phyloP scores from a whole-genome alignment of 2,113 vertebrate genomes.

The Thunnus maccoyii region DNA sequence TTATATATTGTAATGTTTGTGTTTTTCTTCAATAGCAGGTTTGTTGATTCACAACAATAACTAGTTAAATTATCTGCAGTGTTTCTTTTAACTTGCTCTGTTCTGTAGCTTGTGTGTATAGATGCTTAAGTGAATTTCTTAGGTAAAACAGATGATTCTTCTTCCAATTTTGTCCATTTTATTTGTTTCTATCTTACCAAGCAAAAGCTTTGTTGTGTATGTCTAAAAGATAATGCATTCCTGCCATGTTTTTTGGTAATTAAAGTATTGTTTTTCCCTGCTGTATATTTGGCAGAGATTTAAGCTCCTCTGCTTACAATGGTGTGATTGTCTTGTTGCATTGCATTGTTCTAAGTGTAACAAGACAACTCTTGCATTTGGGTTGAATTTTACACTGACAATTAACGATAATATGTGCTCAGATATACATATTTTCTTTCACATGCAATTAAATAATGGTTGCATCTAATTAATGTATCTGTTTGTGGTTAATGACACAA shows the following conservation, averaged over 20 bases:
- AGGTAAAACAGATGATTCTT: too few species aligned
- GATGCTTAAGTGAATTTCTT: not conserved
- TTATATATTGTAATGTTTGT: not conserved
- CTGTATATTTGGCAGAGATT: not conserved
- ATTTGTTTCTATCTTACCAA: not conserved
- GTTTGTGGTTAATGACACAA: not conserved
- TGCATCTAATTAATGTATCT: not conserved
- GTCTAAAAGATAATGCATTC: not conserved
- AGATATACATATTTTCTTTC: not conserved
- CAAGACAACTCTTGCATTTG: not conserved
- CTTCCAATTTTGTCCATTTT: not conserved
- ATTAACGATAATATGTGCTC: not conserved
- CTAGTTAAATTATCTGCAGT: not conserved
- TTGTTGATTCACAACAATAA: too few species aligned
- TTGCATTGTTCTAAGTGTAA: not conserved
- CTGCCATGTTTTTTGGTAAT: not conserved
- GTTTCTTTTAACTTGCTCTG: not conserved
- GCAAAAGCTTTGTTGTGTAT: not conserved
- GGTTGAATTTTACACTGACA: not conserved
- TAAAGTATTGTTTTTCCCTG: not conserved
- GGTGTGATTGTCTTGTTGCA: not conserved
- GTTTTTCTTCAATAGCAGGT: not conserved
- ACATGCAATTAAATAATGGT: not conserved
- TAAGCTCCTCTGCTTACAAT: not conserved
- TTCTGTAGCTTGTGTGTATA: not conserved